These are phyloP conservation scores for Rhynchophorus ferrugineus DNA, from an alignment of 1,140 invertebrate genomes.

Conservation along the genomic window DNA sequence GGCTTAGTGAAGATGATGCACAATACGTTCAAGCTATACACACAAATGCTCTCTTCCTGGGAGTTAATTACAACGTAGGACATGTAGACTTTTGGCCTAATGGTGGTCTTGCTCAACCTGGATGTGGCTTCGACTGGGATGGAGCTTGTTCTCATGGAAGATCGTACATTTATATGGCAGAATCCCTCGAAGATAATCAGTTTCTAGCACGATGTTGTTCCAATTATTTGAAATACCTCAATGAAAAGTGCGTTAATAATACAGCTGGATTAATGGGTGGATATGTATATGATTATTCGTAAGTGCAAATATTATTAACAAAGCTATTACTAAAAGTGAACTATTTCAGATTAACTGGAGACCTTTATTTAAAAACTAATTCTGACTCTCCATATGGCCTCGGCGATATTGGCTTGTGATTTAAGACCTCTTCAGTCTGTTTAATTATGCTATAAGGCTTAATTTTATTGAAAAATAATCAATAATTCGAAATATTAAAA, in stretches of 20 bases:
- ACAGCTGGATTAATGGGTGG: conserved; percentile 27
- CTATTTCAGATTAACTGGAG: conserved; percentile 3
- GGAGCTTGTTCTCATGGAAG: conserved; percentile 46
- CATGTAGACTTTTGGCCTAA: conserved; percentile 66
- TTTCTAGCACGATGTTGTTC: conserved; percentile 48
- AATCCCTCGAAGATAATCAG: conserved; percentile 15
- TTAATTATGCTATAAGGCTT: not conserved
- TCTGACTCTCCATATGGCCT: not conserved
- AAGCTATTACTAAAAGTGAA: not conserved
- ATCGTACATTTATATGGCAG: conserved; percentile 44
- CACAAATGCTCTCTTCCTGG: conserved; percentile 50
- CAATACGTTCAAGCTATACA: conserved; percentile 56
- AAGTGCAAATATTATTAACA: not conserved
- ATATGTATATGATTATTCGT: not conserved
- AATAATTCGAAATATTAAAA: not conserved
- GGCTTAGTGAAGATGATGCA: conserved; percentile 54
- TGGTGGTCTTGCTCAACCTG: conserved; percentile 56
- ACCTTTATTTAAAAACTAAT: conserved; percentile 8
- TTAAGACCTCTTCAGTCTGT: not conserved
- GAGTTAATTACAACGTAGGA: conserved; percentile 51
- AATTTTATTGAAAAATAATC: not conserved
- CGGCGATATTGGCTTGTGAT: not conserved
- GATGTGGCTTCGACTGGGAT: conserved; percentile 45
- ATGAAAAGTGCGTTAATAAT: conserved; percentile 45
- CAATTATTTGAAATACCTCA: conserved; percentile 47